Conservation (phyloP, 2,113 vertebrate genomes). For the Paratilapia polleni region DNA sequence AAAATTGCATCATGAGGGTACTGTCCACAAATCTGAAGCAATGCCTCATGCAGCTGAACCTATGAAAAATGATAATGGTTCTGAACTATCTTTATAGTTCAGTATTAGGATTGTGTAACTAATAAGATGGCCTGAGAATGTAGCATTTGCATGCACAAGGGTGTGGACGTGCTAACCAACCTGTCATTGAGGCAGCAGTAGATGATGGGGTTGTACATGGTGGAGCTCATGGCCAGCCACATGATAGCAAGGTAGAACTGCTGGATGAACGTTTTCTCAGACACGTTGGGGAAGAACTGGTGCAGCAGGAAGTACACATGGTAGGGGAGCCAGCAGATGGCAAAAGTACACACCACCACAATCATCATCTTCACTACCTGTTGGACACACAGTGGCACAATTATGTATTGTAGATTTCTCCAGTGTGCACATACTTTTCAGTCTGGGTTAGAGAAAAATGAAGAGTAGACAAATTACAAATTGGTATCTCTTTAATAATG, state of each 20-base stretch:
- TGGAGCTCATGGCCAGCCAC: conserved; percentile 99
- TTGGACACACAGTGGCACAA: background rate
- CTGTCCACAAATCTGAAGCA: background rate
- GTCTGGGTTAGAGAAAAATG: background rate
- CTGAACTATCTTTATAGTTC: no score
- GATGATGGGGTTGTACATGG: conserved; percentile 99
- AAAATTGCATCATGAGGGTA: background rate
- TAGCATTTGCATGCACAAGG: background rate
- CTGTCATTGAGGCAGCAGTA: conserved; percentile 99
- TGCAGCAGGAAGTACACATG: conserved; percentile 94
- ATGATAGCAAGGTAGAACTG: conserved; percentile 94
- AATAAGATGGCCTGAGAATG: background rate
- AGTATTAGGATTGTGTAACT: background rate
- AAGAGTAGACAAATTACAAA: background rate
- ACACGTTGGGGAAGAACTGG: conserved; percentile 85
- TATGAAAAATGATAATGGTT: background rate
- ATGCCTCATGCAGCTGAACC: background rate
- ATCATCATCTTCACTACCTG: conserved; percentile 99
- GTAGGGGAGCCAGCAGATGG: conserved; percentile 95
- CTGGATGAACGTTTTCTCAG: conserved; percentile 87
- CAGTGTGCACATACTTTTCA: background rate
- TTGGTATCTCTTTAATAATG: background rate
- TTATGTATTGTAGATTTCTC: background rate
- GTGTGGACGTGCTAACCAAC: conserved; percentile 63
- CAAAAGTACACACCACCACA: conserved; percentile 93